Evolutionary conservation across 2,797 vertebrate species (phyloP), one percentile per base, ranked within the genome.

Genomic region (Enteromius viviparus): DNA sequence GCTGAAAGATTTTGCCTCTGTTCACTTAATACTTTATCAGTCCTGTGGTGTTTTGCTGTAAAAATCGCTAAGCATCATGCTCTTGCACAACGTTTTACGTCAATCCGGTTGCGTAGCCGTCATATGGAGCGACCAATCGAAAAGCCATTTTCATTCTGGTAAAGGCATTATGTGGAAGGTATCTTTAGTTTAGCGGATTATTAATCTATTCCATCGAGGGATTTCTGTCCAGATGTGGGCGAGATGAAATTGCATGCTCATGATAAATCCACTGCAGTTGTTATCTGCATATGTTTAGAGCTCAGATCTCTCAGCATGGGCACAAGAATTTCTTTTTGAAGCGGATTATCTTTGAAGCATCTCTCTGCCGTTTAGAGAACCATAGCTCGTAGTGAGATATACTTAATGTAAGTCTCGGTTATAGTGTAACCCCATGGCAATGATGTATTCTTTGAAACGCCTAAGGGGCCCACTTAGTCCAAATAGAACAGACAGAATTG

Each of bases 201-300:
- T 74, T 82, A 83, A 85, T 83, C 80, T 75, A 74, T 83, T 79
- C 40, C 69, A 76, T 62, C 15, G 29, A 75, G 81, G 68, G 85
- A 85, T 79, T 83, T 83, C 40, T 29, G 49, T 81, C 76, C 76
- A 83, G 76, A 85, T 85, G 80, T 74, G 80, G 51, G 40, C 23
- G 76, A 82, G 80, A 83, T 78, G 69, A 82, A 85, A 83, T 83
- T 86, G 81, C 76, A 69, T 76, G 42, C 80, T 86, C 62, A 76
- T 86, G 81, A 78, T 86, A 83, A 83, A 78, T 69, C 76, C 85
- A 82, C 70, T 76, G 85, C 75, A 77, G 81, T 78, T 83, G 75
- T 78, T 83, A 75, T 72, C 76, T 82, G 80, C 42, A 83, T 83
- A 83, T 83, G 81, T 83, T 83, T 58, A 64, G 55, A 68, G 69